Evolutionary conservation across 92 coral and sea anemone species (phyloP), one percentile per base, ranked within the genome.

Genomic region (Pocillopora grandis): DNA sequence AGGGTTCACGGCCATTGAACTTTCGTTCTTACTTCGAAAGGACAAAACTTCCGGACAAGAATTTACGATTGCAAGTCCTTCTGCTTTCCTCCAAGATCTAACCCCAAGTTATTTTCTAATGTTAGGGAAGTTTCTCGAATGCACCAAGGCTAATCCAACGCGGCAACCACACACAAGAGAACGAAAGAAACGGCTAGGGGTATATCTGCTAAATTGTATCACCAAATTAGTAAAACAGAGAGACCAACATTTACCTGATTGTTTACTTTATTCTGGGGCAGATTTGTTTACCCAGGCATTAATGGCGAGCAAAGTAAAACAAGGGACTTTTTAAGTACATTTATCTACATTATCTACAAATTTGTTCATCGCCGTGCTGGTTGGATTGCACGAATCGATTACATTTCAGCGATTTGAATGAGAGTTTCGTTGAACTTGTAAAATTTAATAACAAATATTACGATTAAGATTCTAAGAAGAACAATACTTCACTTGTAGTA

Each of bases 191-290:
- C 31, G 31, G 31, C 31, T 27, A 27, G 31, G 27, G 31, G 31
- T 27, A 27, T 27, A 27, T 27, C 31, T 27, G 31, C 31, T 27
- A 27, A 27, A 27, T 12, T 64, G 23, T 21, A 35, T 10, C 48
- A 27, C 16, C 71, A 66, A 23, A 66, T 7, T 6, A 42, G 21
- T 68, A 68, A 17, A 59, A 58, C 52, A 76, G 36, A 27, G 20
- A 15, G 60, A 36, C 13, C 8, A 19, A 10, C 18, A 48, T 63
- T 77, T 10, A 59, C 16, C 62, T 35, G 35, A 33, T 33, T 77
- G n/a, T 57, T 58, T 58, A 58, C 12, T 80, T 58, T 58, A 70
- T 69, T 80, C 71, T 52, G 27, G 61, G 60, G 37, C 42, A 68
- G 18, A 68, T 68, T 10, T 19, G 42, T 69, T 49, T 6, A 33